These are phyloP conservation scores for Pomacea maculata DNA, from an alignment of 1,140 invertebrate genomes.

Conservation along the genomic window DNA sequence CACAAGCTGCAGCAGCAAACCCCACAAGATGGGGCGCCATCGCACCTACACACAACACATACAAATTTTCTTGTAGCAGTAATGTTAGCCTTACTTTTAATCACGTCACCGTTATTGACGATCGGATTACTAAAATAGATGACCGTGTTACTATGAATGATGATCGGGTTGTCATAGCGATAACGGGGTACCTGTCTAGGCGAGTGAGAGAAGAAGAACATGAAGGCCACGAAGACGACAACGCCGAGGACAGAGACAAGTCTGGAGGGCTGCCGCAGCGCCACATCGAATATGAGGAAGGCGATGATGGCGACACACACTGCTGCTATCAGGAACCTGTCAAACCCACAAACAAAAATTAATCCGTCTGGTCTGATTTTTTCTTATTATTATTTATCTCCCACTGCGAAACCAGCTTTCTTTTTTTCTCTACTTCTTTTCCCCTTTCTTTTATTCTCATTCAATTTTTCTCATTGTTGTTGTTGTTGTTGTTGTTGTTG, in stretches of 20 bases:
- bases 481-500: too few species aligned
- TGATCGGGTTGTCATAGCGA: not conserved
- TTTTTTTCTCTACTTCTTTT: not conserved
- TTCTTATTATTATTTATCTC: too few species aligned
- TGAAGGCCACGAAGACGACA: slow-evolving; percentile 32
- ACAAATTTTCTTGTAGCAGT: not conserved
- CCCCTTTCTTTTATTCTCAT: not conserved
- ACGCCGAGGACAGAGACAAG: slow-evolving; percentile 41
- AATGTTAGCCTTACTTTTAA: too few species aligned
- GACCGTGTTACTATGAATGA: not conserved
- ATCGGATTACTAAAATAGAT: not conserved
- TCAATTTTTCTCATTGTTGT: not conserved
- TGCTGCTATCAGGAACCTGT: slow-evolving; percentile 14
- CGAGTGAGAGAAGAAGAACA: slow-evolving; percentile 44
- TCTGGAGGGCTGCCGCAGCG: slow-evolving; percentile 29
- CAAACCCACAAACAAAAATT: not conserved
- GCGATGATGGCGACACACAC: slow-evolving; percentile 8
- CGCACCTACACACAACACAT: not conserved
- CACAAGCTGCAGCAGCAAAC: slow-evolving; percentile 83
- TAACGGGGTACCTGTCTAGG: slow-evolving; percentile 38
- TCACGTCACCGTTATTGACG: not conserved
- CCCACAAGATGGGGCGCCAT: slow-evolving; percentile 68
- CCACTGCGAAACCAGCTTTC: not conserved
- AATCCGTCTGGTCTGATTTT: too few species aligned
- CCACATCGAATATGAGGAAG: slow-evolving; percentile 31